Conservation (phyloP, 2,888 invertebrate genomes). For the Brenthis ino region DNA sequence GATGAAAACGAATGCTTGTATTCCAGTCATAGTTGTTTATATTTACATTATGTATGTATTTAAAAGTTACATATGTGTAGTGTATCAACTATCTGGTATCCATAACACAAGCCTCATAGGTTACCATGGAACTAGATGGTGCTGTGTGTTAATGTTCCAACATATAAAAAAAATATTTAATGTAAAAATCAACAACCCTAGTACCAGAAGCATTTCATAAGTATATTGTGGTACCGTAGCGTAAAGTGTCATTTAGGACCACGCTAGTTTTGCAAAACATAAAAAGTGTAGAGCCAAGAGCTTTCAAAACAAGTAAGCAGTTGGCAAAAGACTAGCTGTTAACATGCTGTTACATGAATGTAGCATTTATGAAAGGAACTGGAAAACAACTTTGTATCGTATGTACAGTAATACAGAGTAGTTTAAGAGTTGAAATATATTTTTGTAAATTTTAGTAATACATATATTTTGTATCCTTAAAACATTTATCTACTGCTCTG, state of each 20-base stretch:
- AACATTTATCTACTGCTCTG: no score
- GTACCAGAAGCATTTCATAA: background rate
- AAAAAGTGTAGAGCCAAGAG: conserved; percentile 22
- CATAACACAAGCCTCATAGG: no score
- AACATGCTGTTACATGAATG: conserved; percentile 24
- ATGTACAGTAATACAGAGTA: background rate
- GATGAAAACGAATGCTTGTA: no score
- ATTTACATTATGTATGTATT: no score
- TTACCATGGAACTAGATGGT: no score
- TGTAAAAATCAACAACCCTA: background rate
- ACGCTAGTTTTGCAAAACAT: conserved; percentile 22
- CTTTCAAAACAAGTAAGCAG: conserved; percentile 25
- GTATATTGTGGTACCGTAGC: conserved; percentile 13
- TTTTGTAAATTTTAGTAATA: no score
- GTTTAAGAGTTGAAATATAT: background rate
- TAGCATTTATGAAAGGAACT: conserved; percentile 14
- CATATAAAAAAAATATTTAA: no score
- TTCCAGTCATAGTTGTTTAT: no score
- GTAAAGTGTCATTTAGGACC: conserved; percentile 23
- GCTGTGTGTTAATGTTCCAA: no score
- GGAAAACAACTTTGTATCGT: conserved; percentile 10
- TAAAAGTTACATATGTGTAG: no score
- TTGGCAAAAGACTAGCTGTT: conserved; percentile 28
- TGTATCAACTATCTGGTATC: no score
- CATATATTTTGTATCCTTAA: no score